Evolutionary conservation across 2,113 vertebrate genomes (phyloP), one percentile per base, ranked within the genome.

Genomic region (Sylvia atricapilla): DNA sequence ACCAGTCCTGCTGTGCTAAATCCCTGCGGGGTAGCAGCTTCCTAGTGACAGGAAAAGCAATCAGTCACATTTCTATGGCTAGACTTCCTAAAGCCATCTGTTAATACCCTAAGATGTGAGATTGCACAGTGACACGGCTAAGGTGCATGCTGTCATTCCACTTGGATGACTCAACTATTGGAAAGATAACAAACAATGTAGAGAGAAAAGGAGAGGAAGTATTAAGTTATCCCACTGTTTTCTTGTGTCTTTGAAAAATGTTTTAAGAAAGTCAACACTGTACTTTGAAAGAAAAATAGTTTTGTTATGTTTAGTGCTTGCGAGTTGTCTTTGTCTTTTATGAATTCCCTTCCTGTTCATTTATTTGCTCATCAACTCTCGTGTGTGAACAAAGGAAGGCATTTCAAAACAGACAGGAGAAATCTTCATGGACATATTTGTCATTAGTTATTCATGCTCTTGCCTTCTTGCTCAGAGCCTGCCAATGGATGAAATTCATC

Each of bases 371-470:
- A 72, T 90, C 60, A 78, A 13, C 31, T 72, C 33, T n/a, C 52
- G 53, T 72, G 64, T 76, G 90, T 89, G 73, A 84, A 84, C 77
- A 87, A 92, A 93, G 64, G 49, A 84, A 63, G 74, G 62, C 49
- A 4, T 84, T 90, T 94, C 68, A 46, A 78, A 94, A 72, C 0
- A 16, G 52, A 33, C 49, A 73, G 62, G 76, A 86, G 68, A 89
- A n/a, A 91, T 90, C 49, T 92, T 88, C 37, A 15, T 66, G 90
- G 81, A 64, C 44, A 6, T 79, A 60, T 66, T 89, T 96, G n/a
- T 82, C 62, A 82, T 87, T 95, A 90, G 89, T 95, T 90, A 87
- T 96, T 96, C 73, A 62, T 95, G 69, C 15, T 56, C 15, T 87
- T 68, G 44, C 60, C 50, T 92, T 88, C 72, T 90, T 86, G 31